phyloP scores from a whole-genome alignment of 2,113 vertebrate species.

The Macquaria australasica region DNA sequence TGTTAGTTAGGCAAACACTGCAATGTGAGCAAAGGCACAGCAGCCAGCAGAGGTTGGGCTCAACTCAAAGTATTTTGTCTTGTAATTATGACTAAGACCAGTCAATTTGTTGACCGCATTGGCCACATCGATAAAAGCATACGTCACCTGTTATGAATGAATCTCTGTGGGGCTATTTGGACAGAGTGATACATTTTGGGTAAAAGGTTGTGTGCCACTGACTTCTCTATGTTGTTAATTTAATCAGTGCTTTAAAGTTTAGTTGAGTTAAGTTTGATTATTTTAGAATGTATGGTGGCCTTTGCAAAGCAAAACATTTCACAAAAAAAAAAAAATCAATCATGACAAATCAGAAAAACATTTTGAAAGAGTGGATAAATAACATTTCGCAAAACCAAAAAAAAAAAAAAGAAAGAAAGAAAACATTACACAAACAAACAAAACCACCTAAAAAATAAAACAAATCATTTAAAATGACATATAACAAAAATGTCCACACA shows the following conservation, averaged over 20 bases:
- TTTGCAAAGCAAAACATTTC: not conserved
- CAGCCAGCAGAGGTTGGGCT: conserved; percentile 19
- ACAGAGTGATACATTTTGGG: conserved; percentile 7
- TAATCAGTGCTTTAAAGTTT: not conserved
- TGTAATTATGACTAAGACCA: conserved; percentile 60
- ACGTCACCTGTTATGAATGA: conserved; percentile 17
- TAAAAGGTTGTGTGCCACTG: not conserved
- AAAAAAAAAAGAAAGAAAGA: not conserved
- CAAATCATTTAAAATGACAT: no score
- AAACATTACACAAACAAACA: not conserved
- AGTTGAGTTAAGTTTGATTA: not conserved
- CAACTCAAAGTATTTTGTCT: conserved; percentile 58
- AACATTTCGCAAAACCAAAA: not conserved
- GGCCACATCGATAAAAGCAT: conserved; percentile 21
- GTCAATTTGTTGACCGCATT: conserved; percentile 41
- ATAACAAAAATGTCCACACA: not conserved
- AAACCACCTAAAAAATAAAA: not conserved
- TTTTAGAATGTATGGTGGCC: not conserved
- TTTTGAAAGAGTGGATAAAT: not conserved
- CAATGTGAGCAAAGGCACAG: conserved; percentile 62
- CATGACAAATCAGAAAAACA: not conserved
- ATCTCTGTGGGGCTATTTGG: conserved; percentile 2
- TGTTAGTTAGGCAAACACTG: conserved; percentile 77
- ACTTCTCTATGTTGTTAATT: not conserved
- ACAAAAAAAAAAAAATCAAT: not conserved